Conservation (phyloP, 2,113 vertebrate genomes). For the Ptychochromis oligacanthus region DNA sequence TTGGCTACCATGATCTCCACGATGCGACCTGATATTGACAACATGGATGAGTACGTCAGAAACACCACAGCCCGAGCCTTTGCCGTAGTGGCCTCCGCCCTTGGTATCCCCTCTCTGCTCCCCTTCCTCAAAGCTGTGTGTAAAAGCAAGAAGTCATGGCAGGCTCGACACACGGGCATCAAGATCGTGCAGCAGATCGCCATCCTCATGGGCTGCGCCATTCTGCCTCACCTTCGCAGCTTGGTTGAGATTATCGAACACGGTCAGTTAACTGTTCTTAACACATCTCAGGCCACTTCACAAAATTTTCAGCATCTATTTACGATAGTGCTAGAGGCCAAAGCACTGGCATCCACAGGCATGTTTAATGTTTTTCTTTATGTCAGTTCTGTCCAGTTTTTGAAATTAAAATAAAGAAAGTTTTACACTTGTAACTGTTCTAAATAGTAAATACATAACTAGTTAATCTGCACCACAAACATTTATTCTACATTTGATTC, state of each 20-base stretch:
- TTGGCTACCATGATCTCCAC: conserved; percentile 99
- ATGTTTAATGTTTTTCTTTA: background rate
- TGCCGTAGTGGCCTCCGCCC: conserved; percentile 95
- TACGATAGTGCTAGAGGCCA: background rate
- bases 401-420: background rate
- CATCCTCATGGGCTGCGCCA: conserved; percentile 99
- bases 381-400: too few species aligned
- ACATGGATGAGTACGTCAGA: conserved; percentile 99
- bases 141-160: conserved; percentile 99
- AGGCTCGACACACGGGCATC: conserved; percentile 97
- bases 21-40: conserved; percentile 98
- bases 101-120: conserved; percentile 97
- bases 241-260: conserved; percentile 99
- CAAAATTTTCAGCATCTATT: too few species aligned
- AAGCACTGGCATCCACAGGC: background rate
- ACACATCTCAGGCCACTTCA: rapidly evolving
- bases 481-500: too few species aligned
- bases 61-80: conserved; percentile 98
- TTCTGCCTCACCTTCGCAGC: conserved; percentile 96
- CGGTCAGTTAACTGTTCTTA: conserved; percentile 78
- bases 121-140: conserved; percentile 99
- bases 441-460: background rate
- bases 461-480: background rate
- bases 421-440: background rate
- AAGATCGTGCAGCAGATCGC: conserved; percentile 99